Evolutionary conservation across 2,113 vertebrate genomes (phyloP).

Genomic region (Brachirus orientalis): DNA sequence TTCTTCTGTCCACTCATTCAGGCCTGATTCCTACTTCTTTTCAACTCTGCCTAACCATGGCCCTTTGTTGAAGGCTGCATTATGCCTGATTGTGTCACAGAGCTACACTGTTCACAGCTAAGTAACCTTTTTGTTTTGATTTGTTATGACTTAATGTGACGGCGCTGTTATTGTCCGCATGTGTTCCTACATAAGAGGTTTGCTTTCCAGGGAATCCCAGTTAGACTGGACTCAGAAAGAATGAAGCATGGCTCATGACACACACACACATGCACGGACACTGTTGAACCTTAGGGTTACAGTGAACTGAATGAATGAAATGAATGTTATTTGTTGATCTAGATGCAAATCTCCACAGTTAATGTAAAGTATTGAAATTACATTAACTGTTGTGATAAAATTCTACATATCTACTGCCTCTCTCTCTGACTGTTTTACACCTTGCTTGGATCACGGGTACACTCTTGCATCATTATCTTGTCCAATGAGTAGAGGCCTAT

Average conservation of each 20-base stretch:
- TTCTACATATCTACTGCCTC: too few species aligned
- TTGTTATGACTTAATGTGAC: conserved; percentile 35
- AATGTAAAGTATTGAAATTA: too few species aligned
- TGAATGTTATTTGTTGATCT: too few species aligned
- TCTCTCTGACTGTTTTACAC: too few species aligned
- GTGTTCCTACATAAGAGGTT: conserved; percentile 30
- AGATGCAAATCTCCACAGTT: too few species aligned
- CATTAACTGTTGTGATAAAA: too few species aligned
- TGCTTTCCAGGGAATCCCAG: conserved; percentile 25
- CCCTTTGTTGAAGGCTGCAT: conserved; percentile 20
- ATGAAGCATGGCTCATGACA: conserved; percentile 9
- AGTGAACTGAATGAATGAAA: too few species aligned
- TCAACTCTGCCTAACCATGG: conserved; percentile 12
- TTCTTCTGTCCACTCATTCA: conserved; percentile 29
- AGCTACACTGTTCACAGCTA: conserved; percentile 32
- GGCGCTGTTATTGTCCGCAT: conserved; percentile 43
- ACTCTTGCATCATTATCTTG: too few species aligned
- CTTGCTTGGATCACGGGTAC: too few species aligned
- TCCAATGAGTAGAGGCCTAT: too few species aligned
- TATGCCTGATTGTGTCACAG: conserved; percentile 5
- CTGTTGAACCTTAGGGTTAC: too few species aligned
- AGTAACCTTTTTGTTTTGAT: conserved; percentile 48
- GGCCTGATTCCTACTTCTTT: conserved; percentile 17
- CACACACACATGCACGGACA: too few species aligned
- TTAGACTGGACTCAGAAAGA: conserved; percentile 19